Conservation (phyloP, 2,113 vertebrate species). For the Myiopsitta monachus region DNA sequence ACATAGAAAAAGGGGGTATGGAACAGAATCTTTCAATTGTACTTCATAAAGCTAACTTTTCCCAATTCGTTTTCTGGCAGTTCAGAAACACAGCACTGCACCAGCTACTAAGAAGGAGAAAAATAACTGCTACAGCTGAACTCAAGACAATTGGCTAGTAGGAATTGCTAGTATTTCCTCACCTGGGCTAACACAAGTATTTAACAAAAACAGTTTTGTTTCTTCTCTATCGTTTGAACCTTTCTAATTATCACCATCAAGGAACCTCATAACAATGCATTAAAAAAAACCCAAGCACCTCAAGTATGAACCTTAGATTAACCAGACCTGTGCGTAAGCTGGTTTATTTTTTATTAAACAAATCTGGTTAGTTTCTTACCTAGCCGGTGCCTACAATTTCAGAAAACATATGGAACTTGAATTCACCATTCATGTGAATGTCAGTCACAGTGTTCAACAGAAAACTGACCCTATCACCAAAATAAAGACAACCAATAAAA, state of each 20-base stretch:
- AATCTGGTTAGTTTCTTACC: not conserved
- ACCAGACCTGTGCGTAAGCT: not conserved
- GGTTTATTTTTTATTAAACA: not conserved
- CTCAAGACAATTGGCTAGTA: not conserved
- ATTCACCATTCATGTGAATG: not conserved
- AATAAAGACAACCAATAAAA: not conserved
- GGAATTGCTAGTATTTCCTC: not conserved
- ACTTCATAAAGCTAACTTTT: not conserved
- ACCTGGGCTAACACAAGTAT: not conserved
- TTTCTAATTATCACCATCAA: not conserved
- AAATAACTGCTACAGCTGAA: not conserved
- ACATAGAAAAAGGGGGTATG: not conserved
- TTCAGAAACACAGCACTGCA: not conserved
- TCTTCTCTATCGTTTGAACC: not conserved
- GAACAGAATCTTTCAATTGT: not conserved
- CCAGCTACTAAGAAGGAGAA: no score
- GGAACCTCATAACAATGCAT: not conserved
- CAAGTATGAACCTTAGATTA: not conserved
- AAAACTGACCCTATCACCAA: not conserved
- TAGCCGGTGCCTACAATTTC: not conserved
- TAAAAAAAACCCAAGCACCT: not conserved
- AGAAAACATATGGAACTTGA: not conserved
- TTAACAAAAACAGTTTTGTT: not conserved
- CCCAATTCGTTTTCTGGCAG: not conserved
- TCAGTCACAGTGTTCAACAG: not conserved